phyloP scores from a whole-genome alignment of 2,797 vertebrate species.

The Xiphophorus birchmanni region DNA sequence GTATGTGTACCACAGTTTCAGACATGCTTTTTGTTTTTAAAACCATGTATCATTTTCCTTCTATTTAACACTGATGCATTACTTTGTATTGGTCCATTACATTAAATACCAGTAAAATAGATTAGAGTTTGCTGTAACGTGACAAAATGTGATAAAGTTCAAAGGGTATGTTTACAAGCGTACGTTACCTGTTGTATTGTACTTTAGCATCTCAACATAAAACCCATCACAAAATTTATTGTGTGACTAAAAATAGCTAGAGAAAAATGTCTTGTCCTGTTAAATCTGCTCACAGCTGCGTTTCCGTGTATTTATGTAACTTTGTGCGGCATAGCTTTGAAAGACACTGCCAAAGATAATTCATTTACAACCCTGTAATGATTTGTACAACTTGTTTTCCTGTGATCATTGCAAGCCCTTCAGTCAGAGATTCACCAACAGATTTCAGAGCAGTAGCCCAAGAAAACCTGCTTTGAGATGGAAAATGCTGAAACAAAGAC shows the following conservation, averaged over 20 bases:
- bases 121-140: background rate
- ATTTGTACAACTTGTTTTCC: slow-evolving; percentile 21
- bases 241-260: background rate
- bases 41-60: background rate
- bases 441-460: background rate
- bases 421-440: background rate
- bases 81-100: background rate
- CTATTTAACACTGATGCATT: background rate
- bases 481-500: slow-evolving; percentile 2
- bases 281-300: slow-evolving; percentile 32
- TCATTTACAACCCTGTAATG: slow-evolving; percentile 46
- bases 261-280: slow-evolving; percentile 7
- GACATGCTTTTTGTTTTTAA: background rate
- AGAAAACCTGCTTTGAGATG: slow-evolving; percentile 11
- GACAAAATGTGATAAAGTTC: background rate
- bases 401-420: background rate
- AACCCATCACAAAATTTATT: background rate
- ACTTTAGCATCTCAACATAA: background rate
- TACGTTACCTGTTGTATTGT: background rate
- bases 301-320: slow-evolving; percentile 26
- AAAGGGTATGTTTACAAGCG: background rate
- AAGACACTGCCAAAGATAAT: slow-evolving; percentile 29
- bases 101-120: background rate
- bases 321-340: background rate
- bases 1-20: background rate